A percentile compares a stretch with the other conserved stretches of the same genome.
These are phyloP conservation scores for Phalacrocorax aristotelis DNA, from an alignment of 2,113 vertebrate species.

Conservation along the genomic window DNA sequence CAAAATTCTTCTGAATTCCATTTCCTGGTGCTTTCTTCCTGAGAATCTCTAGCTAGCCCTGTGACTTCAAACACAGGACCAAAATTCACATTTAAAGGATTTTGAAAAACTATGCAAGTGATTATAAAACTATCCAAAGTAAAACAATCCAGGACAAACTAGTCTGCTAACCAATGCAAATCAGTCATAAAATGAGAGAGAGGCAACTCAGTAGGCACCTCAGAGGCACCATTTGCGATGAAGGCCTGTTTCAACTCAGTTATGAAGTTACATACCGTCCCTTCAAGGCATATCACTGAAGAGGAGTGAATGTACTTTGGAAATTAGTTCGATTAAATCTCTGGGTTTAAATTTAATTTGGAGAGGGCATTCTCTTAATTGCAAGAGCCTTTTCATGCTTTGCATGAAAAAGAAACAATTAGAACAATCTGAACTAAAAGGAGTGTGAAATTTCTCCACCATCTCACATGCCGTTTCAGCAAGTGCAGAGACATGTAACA, in stretches of 20 bases:
- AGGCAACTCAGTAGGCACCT: not conserved
- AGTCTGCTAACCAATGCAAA: not conserved
- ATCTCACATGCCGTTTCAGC: not conserved
- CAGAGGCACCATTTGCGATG: not conserved
- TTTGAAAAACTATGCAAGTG: not conserved
- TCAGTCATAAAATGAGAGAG: not conserved
- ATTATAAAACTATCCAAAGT: not conserved
- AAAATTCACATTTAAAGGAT: not conserved
- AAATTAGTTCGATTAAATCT: not conserved
- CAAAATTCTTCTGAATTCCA: not conserved
- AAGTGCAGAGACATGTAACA: conserved; percentile 33
- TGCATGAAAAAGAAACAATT: conserved; percentile 46
- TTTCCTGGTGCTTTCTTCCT: not conserved
- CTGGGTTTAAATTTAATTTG: conserved; percentile 41
- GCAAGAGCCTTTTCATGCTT: conserved; percentile 3
- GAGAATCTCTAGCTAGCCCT: not conserved
- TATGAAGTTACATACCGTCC: not conserved
- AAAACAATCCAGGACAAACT: not conserved
- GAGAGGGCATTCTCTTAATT: conserved; percentile 25
- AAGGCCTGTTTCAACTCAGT: not conserved
- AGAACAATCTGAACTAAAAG: conserved; percentile 58
- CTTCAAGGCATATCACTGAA: not conserved
- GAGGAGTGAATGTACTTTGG: not conserved
- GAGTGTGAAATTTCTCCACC: conserved; percentile 51
- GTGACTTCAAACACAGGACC: not conserved